Evolutionary conservation across 2,113 vertebrate genomes (phyloP).

Genomic region (zebrafish (Danio rerio)): GRCz12tu NC_133192.1:44574501-44575000

Average conservation of each 20-base stretch:
- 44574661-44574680: not conserved
- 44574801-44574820: constrained; percentile 97
- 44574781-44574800: constrained; percentile 97
- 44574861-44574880: not conserved
- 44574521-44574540: no score
- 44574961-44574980: not conserved
- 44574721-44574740: constrained; percentile 8
- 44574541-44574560: no score
- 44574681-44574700: not conserved
- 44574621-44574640: not conserved
- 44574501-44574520: no score
- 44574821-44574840: constrained; percentile 89
- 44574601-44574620: not conserved
- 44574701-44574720: constrained; percentile 10
- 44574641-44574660: not conserved
- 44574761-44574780: constrained; percentile 87
- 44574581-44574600: no score
- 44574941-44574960: not conserved
- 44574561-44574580: no score
- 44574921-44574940: not conserved
- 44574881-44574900: not conserved
- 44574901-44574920: not conserved
- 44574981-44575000: no score
- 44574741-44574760: constrained; percentile 31
- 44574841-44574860: not conserved